phyloP scores from a whole-genome alignment of 2,888 invertebrate genomes.

The Scaptodrosophila latifasciaeformis region DNA sequence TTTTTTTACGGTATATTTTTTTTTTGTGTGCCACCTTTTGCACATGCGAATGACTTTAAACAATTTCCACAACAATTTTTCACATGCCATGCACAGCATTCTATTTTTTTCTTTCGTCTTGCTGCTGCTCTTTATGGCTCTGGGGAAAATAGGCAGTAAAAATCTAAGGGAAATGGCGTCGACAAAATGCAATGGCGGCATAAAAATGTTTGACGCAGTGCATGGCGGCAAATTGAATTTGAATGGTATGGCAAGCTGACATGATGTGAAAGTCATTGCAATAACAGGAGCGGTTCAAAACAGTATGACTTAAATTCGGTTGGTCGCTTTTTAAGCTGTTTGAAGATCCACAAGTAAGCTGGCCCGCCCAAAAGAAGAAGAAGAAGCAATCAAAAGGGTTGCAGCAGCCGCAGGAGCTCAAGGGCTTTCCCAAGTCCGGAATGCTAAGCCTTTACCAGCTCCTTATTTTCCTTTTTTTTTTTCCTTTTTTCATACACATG shows the following conservation, averaged over 20 bases:
- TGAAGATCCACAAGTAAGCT: no score
- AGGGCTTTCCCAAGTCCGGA: conserved; percentile 6
- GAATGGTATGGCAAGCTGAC: conserved; percentile 8
- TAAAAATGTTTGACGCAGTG: conserved; percentile 50
- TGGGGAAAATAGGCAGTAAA: conserved; percentile 49
- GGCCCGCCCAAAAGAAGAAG: no score
- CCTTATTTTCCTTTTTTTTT: background rate
- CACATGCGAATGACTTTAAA: conserved; percentile 58
- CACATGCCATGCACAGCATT: conserved; percentile 1
- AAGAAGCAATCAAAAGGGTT: conserved; percentile 27
- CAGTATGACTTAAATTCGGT: no score
- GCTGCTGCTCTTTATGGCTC: conserved; percentile 31
- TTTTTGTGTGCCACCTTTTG: conserved; percentile 33
- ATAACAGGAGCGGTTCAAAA: conserved; percentile 27
- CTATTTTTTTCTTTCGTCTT: conserved; percentile 5
- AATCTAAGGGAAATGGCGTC: conserved; percentile 42
- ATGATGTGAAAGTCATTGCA: background rate
- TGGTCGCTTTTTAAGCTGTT: no score
- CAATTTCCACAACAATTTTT: conserved; percentile 46
- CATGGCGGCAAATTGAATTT: conserved; percentile 42
- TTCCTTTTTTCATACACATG: no score
- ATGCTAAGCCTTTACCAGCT: conserved; percentile 15
- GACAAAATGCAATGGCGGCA: conserved; percentile 42
- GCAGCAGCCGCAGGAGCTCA: no score
- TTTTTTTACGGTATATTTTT: conserved; percentile 5